A percentile compares a stretch with the other conserved stretches of the same genome.
Conservation (phyloP, 2,888 invertebrate genomes). For the Stenurella melanura region DNA sequence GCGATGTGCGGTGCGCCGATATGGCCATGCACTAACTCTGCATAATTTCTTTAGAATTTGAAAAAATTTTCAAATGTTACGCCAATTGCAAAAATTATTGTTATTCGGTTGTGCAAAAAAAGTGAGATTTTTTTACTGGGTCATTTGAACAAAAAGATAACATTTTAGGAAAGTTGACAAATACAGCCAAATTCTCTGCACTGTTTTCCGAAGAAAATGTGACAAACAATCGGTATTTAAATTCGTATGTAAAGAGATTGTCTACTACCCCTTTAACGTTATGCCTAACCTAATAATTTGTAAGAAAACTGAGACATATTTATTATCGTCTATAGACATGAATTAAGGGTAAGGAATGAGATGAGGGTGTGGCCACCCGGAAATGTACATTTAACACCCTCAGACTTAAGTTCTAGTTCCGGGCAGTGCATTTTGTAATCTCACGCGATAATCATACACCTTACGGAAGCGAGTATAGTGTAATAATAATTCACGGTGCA, state of each 20-base stretch:
- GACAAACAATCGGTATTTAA: background rate
- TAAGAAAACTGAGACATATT: slow-evolving; percentile 1
- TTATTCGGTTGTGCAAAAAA: no score
- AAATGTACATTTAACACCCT: slow-evolving; percentile 67
- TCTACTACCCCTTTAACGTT: background rate
- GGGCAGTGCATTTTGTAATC: slow-evolving; percentile 50
- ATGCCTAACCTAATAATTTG: slow-evolving; percentile 3
- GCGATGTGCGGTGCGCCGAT: no score
- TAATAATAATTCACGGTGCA: background rate
- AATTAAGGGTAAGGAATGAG: slow-evolving; percentile 17
- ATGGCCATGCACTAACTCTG: no score
- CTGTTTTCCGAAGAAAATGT: no score
- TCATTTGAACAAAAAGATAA: no score
- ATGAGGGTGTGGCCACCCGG: slow-evolving; percentile 60
- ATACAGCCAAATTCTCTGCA: no score
- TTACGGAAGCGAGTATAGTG: background rate
- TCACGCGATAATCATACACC: slow-evolving; percentile 44
- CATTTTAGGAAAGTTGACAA: no score
- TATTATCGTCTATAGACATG: slow-evolving; percentile 18
- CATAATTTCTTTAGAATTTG: no score
- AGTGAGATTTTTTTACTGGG: no score
- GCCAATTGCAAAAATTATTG: no score
- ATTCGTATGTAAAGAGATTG: background rate
- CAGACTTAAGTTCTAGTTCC: slow-evolving; percentile 60
- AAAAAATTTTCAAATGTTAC: no score